Evolutionary conservation across 2,113 vertebrate genomes (phyloP).

Genomic region (Lasiurus borealis): DNA sequence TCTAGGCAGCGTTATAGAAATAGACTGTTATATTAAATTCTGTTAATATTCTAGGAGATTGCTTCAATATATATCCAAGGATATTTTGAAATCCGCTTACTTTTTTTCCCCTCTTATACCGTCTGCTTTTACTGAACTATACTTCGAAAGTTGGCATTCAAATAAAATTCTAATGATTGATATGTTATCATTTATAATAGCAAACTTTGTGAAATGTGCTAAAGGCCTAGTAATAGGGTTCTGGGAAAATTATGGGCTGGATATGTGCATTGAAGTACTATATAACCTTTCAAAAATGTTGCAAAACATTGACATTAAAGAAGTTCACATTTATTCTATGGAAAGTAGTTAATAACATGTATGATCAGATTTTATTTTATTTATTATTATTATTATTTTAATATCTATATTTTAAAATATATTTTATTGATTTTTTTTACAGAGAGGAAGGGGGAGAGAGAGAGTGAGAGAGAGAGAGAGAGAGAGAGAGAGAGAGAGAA

Average conservation of each 20-base stretch:
- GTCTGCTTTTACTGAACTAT: conserved; percentile 33
- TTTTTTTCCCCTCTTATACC: neutral
- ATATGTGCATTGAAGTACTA: neutral
- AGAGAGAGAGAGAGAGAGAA: no score
- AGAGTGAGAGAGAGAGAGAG: no score
- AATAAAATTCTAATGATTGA: conserved; percentile 29
- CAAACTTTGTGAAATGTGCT: neutral
- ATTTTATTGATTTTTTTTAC: no score
- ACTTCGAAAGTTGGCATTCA: conserved; percentile 28
- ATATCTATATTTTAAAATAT: no score
- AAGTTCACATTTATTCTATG: neutral
- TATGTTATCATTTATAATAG: conserved; percentile 5
- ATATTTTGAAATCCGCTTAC: neutral
- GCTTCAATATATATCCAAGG: neutral
- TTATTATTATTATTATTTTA: no score
- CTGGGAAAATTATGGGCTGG: conserved; percentile 1
- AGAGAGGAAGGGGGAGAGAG: no score
- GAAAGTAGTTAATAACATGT: neutral
- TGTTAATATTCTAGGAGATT: neutral
- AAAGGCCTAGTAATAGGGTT: neutral
- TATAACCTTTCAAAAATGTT: conserved; percentile 17
- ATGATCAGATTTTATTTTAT: conserved; percentile 43
- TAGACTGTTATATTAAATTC: neutral
- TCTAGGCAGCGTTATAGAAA: neutral
- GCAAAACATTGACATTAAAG: neutral